phyloP scores from a whole-genome alignment of 1,140 invertebrate species.

The Teleopsis dalmanni region DNA sequence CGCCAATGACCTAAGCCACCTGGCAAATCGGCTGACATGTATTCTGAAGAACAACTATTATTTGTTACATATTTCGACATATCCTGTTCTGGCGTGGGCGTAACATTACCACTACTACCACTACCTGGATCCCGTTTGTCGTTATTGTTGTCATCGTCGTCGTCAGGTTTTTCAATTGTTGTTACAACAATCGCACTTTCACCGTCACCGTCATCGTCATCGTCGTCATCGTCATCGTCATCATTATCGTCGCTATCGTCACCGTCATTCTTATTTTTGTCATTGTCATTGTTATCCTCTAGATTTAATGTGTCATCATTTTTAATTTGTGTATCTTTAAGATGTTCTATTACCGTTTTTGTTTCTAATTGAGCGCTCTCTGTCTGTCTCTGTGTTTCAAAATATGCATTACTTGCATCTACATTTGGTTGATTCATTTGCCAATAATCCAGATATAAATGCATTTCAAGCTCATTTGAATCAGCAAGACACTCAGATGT shows the following conservation, averaged over 20 bases:
- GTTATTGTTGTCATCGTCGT: constrained; percentile 41
- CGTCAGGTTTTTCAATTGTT: constrained; percentile 28
- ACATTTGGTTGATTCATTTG: not conserved
- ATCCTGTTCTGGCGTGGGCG: constrained; percentile 46
- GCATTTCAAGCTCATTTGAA: constrained; percentile 18
- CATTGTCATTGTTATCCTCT: constrained; percentile 19
- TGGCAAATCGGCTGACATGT: constrained; percentile 63
- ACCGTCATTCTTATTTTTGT: constrained; percentile 18
- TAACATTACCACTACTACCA: constrained; percentile 52
- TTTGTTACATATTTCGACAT: constrained; percentile 35
- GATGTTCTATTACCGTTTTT: constrained; percentile 44
- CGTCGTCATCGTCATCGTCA: constrained; percentile 40
- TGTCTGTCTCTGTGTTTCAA: constrained; percentile 16
- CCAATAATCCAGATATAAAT: constrained; percentile 34
- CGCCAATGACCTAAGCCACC: constrained; percentile 73
- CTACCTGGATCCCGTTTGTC: constrained; percentile 56
- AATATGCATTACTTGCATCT: not conserved
- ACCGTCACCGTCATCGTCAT: constrained; percentile 38
- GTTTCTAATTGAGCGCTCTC: constrained; percentile 16
- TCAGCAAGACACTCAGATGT: constrained; percentile 7
- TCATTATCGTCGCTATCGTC: constrained; percentile 41
- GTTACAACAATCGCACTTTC: constrained; percentile 39
- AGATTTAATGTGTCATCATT: not conserved
- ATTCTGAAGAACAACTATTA: constrained; percentile 52
- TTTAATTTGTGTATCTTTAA: constrained; percentile 12